These are phyloP conservation scores for Sesamia nonagrioides DNA, from an alignment of 1,140 invertebrate species.

Conservation along the genomic window DNA sequence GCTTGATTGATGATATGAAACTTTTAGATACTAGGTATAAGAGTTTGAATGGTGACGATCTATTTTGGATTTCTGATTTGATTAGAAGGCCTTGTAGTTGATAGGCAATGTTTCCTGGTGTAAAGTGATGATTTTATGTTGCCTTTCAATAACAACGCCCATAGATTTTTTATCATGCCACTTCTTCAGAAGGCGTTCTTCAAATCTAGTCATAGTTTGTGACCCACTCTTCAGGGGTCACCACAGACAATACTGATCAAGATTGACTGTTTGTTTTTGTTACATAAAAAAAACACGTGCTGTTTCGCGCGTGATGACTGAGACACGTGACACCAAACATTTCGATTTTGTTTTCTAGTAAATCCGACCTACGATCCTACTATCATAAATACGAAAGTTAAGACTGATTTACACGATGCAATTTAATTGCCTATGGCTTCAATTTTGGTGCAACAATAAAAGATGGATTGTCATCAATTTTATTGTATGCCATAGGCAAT, in stretches of 20 bases:
- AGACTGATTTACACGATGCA: too few species aligned
- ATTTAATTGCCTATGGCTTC: too few species aligned
- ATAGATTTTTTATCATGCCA: too few species aligned
- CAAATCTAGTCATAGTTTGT: too few species aligned
- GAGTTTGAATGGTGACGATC: conserved; percentile 43
- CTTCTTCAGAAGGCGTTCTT: too few species aligned
- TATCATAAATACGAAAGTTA: too few species aligned
- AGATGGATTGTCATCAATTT: too few species aligned
- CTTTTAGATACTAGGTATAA: conserved; percentile 35
- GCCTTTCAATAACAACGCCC: too few species aligned
- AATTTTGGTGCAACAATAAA: too few species aligned
- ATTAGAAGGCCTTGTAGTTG: conserved; percentile 15
- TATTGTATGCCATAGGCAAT: too few species aligned
- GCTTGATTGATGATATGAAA: conserved; percentile 67
- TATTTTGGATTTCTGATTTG: conserved; percentile 34
- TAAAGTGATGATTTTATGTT: background rate
- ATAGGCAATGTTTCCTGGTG: background rate
- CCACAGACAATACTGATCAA: background rate
- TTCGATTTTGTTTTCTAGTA: conserved; percentile 4
- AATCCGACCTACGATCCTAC: background rate
- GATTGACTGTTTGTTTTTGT: background rate
- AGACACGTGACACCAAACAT: conserved; percentile 13
- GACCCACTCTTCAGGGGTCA: background rate
- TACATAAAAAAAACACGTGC: background rate
- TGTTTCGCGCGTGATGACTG: background rate